Conservation (phyloP, 1,140 invertebrate genomes). For the Bicyclus anynana region DNA sequence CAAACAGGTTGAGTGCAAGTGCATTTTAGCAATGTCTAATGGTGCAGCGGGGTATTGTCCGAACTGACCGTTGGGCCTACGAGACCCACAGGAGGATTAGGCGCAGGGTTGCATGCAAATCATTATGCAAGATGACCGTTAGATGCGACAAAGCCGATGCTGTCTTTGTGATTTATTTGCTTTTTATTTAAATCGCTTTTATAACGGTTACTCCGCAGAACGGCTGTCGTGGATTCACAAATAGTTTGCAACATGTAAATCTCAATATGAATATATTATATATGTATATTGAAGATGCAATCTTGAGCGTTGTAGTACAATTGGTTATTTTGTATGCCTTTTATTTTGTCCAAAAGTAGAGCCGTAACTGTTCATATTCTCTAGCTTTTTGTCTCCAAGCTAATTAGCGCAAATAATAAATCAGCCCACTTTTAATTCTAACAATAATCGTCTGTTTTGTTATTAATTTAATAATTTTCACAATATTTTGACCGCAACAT, state of each 20-base stretch:
- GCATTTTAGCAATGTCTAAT: constrained; percentile 52
- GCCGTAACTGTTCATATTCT: too few relatives aligned
- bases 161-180: constrained; percentile 24
- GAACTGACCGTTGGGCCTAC: constrained; percentile 37
- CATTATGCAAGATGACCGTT: constrained; percentile 58
- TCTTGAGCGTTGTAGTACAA: too few relatives aligned
- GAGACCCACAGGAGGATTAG: constrained; percentile 35
- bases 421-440: too few relatives aligned
- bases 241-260: not conserved
- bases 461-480: not conserved
- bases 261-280: too few relatives aligned
- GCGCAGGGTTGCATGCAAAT: constrained; percentile 58
- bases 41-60: constrained; percentile 38
- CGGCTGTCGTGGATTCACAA: not conserved
- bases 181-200: constrained; percentile 23
- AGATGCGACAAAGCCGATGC: constrained; percentile 37
- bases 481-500: not conserved
- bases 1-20: constrained; percentile 55
- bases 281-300: too few relatives aligned
- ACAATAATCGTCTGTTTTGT: too few relatives aligned
- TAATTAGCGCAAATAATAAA: too few relatives aligned
- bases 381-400: too few relatives aligned
- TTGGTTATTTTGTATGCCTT: too few relatives aligned
- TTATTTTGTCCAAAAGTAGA: too few relatives aligned
- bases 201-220: not conserved